Base-by-base conservation (phyloP, 2,113 vertebrate genomes). In the Myocastor coypus region DNA sequence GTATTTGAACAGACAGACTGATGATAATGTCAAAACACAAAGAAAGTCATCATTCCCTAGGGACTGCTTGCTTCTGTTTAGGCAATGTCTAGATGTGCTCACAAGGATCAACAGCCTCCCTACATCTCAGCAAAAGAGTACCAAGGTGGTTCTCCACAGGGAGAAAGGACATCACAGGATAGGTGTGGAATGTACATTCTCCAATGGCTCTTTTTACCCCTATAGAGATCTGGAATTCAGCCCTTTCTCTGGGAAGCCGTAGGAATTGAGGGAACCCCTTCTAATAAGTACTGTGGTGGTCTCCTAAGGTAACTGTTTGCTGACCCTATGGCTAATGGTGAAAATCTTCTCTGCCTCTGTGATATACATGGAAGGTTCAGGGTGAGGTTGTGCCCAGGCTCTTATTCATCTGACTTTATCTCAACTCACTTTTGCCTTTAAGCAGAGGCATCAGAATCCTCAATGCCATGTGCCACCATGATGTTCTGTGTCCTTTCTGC, bases 31-130 rank as follows among this genome's bases (percentile, higher is more conserved):
- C 24, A 34, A 77, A 73, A 40, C 32, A 69, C n/a, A 26, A 55
- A 86, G 28, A 42, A 85, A 81, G 37, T 52, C 34, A 2, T 87
- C 34, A 66, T 88, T 93, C 9, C n/a, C n/a, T 63, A 84, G 16
- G 19, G 91, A 37, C 61, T 71, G 32, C 28, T 89, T 90, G 32
- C 86, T 94, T 87, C 7, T 94, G 7, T 85, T 55, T 37, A 77
- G 55, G 50, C 7, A 13, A 4, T 14, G 20, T 50, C 28, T 34
- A 40, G 24, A 91, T 87, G 34, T 24, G 10, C 37, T 28, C 24
- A 40, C 37, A 32, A 32, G 26, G 22, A 16, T 20, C 2, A 52
- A 20, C 12, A 57, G 68, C 30, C 13, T 55, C 82, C 42, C 52
- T 37, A 7, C 22, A 87, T 73, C 24, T 92, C 75, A 37, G 69